A percentile compares a stretch with the other conserved stretches of the same genome.
These are phyloP conservation scores for Harpalus rubripes DNA, from an alignment of 2,888 invertebrate genomes.

Conservation along the genomic window DNA sequence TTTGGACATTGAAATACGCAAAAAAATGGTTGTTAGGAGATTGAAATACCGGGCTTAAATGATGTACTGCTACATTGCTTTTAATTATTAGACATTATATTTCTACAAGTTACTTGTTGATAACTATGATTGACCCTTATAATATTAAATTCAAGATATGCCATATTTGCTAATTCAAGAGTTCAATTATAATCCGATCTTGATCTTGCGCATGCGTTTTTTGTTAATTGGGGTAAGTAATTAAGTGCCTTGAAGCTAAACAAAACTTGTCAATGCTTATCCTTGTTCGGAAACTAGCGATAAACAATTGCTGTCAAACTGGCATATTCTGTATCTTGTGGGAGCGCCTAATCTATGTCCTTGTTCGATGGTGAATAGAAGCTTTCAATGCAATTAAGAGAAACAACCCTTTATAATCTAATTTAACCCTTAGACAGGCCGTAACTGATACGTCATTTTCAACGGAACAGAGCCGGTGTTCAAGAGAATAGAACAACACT, in stretches of 20 bases:
- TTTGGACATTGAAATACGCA: too few relatives aligned
- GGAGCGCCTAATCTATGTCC: constrained; percentile 26
- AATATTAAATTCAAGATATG: too few relatives aligned
- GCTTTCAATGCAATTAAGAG: constrained; percentile 52
- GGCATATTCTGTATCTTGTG: constrained; percentile 13
- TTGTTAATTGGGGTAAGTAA: not conserved
- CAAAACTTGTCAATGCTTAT: not conserved
- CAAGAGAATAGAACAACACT: not conserved
- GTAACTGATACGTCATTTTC: constrained; percentile 49
- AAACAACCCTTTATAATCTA: constrained; percentile 50
- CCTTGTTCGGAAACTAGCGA: not conserved
- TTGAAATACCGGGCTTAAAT: too few relatives aligned
- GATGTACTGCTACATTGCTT: too few relatives aligned
- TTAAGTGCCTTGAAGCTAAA: not conserved
- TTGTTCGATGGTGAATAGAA: constrained; percentile 33
- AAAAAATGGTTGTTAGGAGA: too few relatives aligned
- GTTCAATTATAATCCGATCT: not conserved
- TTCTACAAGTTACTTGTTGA: too few relatives aligned
- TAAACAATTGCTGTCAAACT: constrained; percentile 28
- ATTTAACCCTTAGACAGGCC: constrained; percentile 48
- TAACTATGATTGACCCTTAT: too few relatives aligned
- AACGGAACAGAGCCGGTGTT: not conserved
- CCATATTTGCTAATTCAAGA: not conserved
- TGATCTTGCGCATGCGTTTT: not conserved
- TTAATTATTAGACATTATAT: too few relatives aligned